Evolutionary conservation across 1,140 invertebrate genomes (phyloP).

Genomic region (Ectropis grisescens): DNA sequence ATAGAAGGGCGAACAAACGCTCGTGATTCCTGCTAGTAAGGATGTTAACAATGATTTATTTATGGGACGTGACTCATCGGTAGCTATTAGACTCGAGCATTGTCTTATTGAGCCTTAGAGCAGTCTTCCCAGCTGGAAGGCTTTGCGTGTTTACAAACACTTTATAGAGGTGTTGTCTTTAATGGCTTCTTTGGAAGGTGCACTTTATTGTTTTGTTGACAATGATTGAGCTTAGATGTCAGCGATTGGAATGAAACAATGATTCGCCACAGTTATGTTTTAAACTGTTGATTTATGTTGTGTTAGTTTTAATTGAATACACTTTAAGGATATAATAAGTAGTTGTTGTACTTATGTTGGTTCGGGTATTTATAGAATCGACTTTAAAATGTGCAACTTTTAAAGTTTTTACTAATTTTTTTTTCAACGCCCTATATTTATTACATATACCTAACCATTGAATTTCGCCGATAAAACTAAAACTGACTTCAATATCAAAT

Average conservation of each 20-base stretch:
- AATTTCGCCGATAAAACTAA: no score
- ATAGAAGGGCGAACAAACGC: slow-evolving; percentile 49
- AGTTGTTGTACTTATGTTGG: no score
- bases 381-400: no score
- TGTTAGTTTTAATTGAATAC: no score
- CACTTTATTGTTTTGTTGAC: slow-evolving; percentile 28
- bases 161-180: slow-evolving; percentile 63
- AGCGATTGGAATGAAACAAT: slow-evolving; percentile 4
- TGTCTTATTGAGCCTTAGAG: slow-evolving; percentile 39
- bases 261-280: no score
- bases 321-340: no score
- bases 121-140: slow-evolving; percentile 44
- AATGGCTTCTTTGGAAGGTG: slow-evolving; percentile 57
- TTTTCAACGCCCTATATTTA: no score
- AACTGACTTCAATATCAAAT: no score
- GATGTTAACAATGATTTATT: slow-evolving; percentile 55
- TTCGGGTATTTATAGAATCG: no score
- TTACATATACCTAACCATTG: no score
- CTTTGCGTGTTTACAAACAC: slow-evolving; percentile 67
- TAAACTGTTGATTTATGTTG: no score
- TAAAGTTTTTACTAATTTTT: no score
- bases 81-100: slow-evolving; percentile 43
- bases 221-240: slow-evolving; percentile 31
- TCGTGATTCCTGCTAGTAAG: slow-evolving; percentile 51
- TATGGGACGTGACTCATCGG: slow-evolving; percentile 57